Evolutionary conservation across 2,113 vertebrate species (phyloP).

Genomic region (Ptyas mucosa): DNA sequence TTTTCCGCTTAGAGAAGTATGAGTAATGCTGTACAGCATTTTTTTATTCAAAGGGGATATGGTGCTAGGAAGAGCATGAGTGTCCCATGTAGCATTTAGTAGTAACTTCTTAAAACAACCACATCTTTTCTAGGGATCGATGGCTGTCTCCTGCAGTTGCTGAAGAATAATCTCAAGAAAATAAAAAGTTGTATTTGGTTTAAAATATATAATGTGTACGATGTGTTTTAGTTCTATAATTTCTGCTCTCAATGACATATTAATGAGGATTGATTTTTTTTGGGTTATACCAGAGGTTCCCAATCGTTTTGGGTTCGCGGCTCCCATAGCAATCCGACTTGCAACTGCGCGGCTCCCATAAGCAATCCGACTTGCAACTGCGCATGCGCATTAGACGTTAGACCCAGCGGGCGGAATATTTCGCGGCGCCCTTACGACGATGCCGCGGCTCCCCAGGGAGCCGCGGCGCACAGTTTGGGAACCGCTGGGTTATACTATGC

Average conservation of each 20-base stretch:
- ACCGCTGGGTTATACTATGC: neutral
- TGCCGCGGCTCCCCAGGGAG: too few species aligned
- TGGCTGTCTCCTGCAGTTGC: neutral
- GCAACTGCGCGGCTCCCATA: too few species aligned
- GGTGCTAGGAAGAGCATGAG: neutral
- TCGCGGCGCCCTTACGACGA: too few species aligned
- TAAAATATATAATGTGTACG: neutral
- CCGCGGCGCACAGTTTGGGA: too few species aligned
- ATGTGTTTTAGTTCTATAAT: neutral
- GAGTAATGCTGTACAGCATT: neutral
- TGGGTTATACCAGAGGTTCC: too few species aligned
- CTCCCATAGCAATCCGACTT: too few species aligned
- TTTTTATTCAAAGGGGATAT: neutral
- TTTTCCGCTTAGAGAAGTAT: neutral
- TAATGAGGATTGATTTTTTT: neutral
- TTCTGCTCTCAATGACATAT: neutral
- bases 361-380: too few species aligned
- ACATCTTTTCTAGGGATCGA: neutral
- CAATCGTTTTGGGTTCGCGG: too few species aligned
- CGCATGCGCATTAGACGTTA: too few species aligned
- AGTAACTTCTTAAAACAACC: neutral
- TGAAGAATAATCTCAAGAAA: neutral
- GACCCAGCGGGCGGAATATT: too few species aligned
- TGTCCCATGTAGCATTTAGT: neutral
- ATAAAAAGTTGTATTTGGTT: neutral